These are phyloP conservation scores for Gari tellinella DNA, from an alignment of 2,888 invertebrate species.

Conservation along the genomic window DNA sequence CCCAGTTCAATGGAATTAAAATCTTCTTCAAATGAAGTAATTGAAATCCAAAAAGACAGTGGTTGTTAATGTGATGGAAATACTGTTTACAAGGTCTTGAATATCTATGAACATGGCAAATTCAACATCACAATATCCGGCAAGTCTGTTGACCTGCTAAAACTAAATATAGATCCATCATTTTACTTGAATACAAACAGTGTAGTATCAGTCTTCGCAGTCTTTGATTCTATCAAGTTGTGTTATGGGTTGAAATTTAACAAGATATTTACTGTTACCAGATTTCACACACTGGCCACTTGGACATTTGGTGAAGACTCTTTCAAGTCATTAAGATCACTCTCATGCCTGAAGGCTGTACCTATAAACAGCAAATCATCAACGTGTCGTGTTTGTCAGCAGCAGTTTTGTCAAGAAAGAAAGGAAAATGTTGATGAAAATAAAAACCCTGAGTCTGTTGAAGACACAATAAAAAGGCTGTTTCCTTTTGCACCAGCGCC, in stretches of 20 bases:
- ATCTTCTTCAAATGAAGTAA: not conserved
- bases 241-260: slow-evolving; percentile 16
- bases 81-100: slow-evolving; percentile 4
- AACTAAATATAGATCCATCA: slow-evolving; percentile 3
- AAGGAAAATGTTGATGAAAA: not conserved
- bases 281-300: slow-evolving; percentile 22
- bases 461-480: slow-evolving; percentile 12
- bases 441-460: not conserved
- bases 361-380: slow-evolving; percentile 5
- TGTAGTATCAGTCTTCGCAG: slow-evolving; percentile 3
- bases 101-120: slow-evolving; percentile 9
- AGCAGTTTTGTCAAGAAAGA: slow-evolving; percentile 8
- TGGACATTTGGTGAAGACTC: slow-evolving; percentile 14
- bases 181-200: slow-evolving; percentile 4
- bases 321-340: slow-evolving; percentile 18
- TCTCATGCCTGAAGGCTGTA: slow-evolving; percentile 19
- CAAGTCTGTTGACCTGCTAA: slow-evolving; percentile 9
- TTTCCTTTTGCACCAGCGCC: slow-evolving; percentile 10
- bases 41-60: slow-evolving; percentile 9
- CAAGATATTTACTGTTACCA: slow-evolving; percentile 12
- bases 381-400: slow-evolving; percentile 35
- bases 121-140: slow-evolving; percentile 8
- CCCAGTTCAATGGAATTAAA: slow-evolving; percentile 5
- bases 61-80: slow-evolving; percentile 12
- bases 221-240: slow-evolving; percentile 1